Base-by-base conservation (phyloP, 2,113 vertebrate genomes). In the Macquaria australasica region DNA sequence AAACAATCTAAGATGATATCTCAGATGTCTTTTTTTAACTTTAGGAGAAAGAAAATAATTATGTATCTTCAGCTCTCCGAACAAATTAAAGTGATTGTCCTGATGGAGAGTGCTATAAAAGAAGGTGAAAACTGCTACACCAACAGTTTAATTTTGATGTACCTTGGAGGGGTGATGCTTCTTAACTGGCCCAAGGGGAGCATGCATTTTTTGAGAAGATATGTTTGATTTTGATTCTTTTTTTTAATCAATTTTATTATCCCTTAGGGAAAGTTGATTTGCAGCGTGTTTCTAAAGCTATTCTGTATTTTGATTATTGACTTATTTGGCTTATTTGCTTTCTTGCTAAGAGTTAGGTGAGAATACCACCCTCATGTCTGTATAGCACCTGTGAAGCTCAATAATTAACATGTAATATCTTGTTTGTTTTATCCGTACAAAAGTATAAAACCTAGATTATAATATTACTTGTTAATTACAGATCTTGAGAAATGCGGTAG, bases 71-170 rank as follows among this genome's bases (percentile, higher is more conserved):
- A 15, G 25, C 64, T 66, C 56, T 77, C 51, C 16, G 67, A 82
- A 71, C 77, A 79, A 89, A 84, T 76, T 62, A 79, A 68, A 68
- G 37, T 50, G 74, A 66, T 56, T 75, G 60, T 71, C 71, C 63
- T 80, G 77, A 74, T 58, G 60, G 39, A 64, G 25, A 69, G 28
- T 14, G 73, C 73, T 37, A 23, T 66, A 66, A 59, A 79, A 34
- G 16, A 74, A 63, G 45, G 20, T 77, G 34, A 59, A 73, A 74
- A 59, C 59, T 63, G 71, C 62, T 28, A 8, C 62, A 71, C 34
- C 64, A 64, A 63, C 60, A 80, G 55, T 37, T 75, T 71, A 58
- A 74, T 60, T 72, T 72, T 74, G 77, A 70, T 69, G 39, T 21
- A 70, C 73, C 50, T 64, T 45, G n/a, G 18, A 59, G 67, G 64